Conservation (phyloP, 2,113 vertebrate genomes). For the Clarias batrachus region DNA sequence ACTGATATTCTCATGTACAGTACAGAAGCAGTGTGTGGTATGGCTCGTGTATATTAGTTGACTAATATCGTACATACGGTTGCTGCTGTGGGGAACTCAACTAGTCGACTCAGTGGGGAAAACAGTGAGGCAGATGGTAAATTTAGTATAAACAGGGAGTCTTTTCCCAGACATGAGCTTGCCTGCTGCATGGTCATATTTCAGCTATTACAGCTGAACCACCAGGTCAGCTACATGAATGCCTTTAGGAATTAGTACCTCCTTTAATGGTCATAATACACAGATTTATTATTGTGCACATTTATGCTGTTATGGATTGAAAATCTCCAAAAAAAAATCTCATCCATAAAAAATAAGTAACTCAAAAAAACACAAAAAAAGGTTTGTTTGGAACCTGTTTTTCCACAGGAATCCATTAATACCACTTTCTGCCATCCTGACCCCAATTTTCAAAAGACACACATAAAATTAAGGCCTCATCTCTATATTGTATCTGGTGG, state of each 20-base stretch:
- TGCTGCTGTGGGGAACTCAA: not conserved
- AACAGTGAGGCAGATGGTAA: not conserved
- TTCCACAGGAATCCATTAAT: too few relatives aligned
- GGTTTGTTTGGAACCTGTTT: too few relatives aligned
- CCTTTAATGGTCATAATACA: not conserved
- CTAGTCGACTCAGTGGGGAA: not conserved
- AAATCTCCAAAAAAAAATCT: too few relatives aligned
- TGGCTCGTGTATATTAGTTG: not conserved
- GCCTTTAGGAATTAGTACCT: not conserved
- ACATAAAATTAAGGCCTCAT: too few relatives aligned
- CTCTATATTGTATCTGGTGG: too few relatives aligned
- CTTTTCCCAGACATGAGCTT: not conserved
- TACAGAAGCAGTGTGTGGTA: not conserved
- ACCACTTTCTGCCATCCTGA: too few relatives aligned
- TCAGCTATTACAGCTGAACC: not conserved
- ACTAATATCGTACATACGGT: not conserved
- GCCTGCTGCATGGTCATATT: not conserved
- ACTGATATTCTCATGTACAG: not conserved
- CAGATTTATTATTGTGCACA: not conserved
- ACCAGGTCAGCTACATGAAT: not conserved
- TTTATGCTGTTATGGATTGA: not conserved
- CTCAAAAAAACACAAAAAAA: too few relatives aligned
- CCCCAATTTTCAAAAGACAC: too few relatives aligned
- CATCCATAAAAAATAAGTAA: too few relatives aligned
- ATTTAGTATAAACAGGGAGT: not conserved